Conservation (phyloP, 2,888 invertebrate genomes). For the Calephelis perditalis region DNA sequence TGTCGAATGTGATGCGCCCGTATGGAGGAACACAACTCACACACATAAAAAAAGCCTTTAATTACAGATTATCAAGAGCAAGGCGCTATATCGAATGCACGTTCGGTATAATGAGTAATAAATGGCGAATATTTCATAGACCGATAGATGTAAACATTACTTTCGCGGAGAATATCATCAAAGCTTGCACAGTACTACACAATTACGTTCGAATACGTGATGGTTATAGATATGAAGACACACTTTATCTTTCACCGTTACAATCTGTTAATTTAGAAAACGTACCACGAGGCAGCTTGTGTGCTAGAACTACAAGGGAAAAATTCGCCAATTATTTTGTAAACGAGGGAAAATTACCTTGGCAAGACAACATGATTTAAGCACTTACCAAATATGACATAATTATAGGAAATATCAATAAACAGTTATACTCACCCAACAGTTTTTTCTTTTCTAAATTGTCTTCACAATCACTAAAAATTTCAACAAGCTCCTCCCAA, state of each 20-base stretch:
- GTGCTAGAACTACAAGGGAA: too few relatives aligned
- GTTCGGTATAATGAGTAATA: constrained; percentile 14
- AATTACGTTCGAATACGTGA: constrained; percentile 20
- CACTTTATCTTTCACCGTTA: not conserved
- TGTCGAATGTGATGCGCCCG: constrained; percentile 16
- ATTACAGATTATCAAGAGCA: too few relatives aligned
- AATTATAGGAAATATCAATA: not conserved
- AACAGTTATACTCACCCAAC: constrained; percentile 16
- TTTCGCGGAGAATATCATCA: constrained; percentile 19
- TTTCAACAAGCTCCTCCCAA: constrained; percentile 31
- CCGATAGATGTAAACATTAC: constrained; percentile 16
- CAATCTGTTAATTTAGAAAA: too few relatives aligned
- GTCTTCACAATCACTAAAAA: constrained; percentile 22
- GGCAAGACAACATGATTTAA: constrained; percentile 14
- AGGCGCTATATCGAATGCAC: not conserved
- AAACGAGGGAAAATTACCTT: constrained; percentile 6
- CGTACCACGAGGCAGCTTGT: too few relatives aligned
- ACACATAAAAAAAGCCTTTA: too few relatives aligned
- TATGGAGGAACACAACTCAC: constrained; percentile 16
- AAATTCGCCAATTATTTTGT: constrained; percentile 5
- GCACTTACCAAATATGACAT: not conserved
- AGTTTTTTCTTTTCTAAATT: constrained; percentile 16
- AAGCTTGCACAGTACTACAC: constrained; percentile 17
- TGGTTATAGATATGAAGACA: constrained; percentile 17
- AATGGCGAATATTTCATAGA: constrained; percentile 14